Percentiles rank a stretch among this genome's conserved stretches.
phyloP scores from a whole-genome alignment of 2,888 invertebrate species.

The Chloromyia formosa region DNA sequence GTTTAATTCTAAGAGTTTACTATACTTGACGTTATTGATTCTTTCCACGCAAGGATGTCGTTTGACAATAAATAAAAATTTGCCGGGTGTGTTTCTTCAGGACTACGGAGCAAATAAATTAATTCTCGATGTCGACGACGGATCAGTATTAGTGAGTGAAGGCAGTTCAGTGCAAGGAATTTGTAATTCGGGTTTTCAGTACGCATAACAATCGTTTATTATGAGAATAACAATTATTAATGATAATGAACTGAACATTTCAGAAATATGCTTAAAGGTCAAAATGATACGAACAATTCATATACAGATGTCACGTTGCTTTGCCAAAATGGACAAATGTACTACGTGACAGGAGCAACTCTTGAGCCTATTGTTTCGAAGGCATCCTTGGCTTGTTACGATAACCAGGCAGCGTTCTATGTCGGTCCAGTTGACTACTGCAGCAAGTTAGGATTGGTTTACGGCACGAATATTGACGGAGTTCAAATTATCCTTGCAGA shows the following conservation, averaged over 20 bases:
- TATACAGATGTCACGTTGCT: neutral
- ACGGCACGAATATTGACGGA: neutral
- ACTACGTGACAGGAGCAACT: neutral
- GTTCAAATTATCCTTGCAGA: constrained; percentile 7
- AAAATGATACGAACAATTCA: neutral
- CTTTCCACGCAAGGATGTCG: neutral
- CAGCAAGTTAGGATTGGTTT: constrained; percentile 10
- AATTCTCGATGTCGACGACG: neutral
- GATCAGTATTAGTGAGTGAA: neutral
- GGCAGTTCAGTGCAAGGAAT: constrained; percentile 24
- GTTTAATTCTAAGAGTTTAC: neutral
- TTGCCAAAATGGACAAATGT: neutral
- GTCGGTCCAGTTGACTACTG: neutral
- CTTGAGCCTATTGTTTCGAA: neutral
- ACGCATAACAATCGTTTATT: neutral
- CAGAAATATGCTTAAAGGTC: neutral
- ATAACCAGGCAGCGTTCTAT: constrained; percentile 3
- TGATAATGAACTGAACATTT: neutral
- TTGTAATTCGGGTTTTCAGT: constrained; percentile 26
- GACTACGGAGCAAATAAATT: constrained; percentile 6
- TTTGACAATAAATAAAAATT: neutral
- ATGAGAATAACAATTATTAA: neutral
- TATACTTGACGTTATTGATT: neutral
- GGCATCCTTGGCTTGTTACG: neutral
- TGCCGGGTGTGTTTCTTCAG: constrained; percentile 17